These are phyloP conservation scores for Dryoscopus gambensis DNA, from an alignment of 2,113 vertebrate species.

Conservation along the genomic window DNA sequence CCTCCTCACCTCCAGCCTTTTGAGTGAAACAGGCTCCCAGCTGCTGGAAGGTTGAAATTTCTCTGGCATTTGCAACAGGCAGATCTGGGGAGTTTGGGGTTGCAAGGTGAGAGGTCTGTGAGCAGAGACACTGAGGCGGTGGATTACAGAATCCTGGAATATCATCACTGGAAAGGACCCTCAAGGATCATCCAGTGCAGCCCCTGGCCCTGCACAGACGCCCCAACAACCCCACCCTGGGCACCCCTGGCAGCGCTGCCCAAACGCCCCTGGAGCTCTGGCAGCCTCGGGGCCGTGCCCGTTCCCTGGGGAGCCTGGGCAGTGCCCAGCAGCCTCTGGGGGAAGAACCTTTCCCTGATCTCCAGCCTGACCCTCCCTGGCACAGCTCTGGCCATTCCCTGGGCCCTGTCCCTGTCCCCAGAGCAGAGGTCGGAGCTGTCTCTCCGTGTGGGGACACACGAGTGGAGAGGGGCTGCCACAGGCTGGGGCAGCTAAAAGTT, in stretches of 20 bases:
- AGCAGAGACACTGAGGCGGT: background rate
- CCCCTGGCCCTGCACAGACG: background rate
- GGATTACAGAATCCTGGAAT: background rate
- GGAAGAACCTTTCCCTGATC: background rate
- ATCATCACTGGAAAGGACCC: too few relatives aligned
- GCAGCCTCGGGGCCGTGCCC: background rate
- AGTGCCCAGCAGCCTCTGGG: background rate
- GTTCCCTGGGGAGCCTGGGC: background rate
- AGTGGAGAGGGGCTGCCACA: background rate
- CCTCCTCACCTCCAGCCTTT: background rate
- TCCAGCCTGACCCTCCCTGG: fast-evolving
- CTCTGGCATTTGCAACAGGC: background rate
- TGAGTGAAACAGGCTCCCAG: background rate
- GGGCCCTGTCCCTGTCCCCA: background rate
- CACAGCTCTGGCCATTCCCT: fast-evolving
- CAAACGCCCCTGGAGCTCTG: background rate
- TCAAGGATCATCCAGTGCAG: fast-evolving
- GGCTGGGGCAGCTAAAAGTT: background rate
- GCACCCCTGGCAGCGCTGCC: background rate
- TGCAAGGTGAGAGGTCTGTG: background rate
- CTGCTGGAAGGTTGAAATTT: background rate
- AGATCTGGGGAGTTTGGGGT: background rate
- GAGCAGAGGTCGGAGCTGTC: background rate
- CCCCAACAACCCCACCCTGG: background rate
- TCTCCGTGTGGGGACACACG: fast-evolving